These are phyloP conservation scores for Nephrotoma flavescens DNA, from an alignment of 2,888 invertebrate species.

Conservation along the genomic window DNA sequence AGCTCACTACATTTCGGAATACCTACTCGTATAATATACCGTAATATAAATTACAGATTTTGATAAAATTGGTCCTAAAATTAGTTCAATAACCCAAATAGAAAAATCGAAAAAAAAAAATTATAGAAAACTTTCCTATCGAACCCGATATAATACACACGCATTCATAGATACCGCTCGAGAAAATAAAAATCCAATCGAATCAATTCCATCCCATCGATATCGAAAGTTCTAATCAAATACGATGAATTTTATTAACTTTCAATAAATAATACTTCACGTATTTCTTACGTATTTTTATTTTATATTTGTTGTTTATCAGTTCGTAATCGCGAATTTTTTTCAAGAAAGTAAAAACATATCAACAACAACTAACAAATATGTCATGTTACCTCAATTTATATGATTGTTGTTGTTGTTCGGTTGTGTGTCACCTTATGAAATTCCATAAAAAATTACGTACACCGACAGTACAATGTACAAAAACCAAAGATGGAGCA, in stretches of 20 bases:
- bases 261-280: not conserved
- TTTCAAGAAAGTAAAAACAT: not conserved
- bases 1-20: not conserved
- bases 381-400: not conserved
- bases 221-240: not conserved
- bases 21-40: not conserved
- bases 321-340: not conserved
- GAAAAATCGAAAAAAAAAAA: not conserved
- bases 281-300: not conserved
- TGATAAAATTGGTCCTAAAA: not conserved
- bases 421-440: not conserved
- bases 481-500: not conserved
- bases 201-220: not conserved
- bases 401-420: not conserved
- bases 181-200: not conserved
- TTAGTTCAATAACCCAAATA: not conserved
- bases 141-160: not conserved
- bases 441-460: not conserved
- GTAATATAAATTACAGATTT: not conserved
- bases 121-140: not conserved
- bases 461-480: not conserved
- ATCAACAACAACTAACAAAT: not conserved
- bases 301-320: not conserved
- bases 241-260: not conserved
- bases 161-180: not conserved